Evolutionary conservation across 2,888 invertebrate species (phyloP).

Genomic region (Lepidonotus clava): DNA sequence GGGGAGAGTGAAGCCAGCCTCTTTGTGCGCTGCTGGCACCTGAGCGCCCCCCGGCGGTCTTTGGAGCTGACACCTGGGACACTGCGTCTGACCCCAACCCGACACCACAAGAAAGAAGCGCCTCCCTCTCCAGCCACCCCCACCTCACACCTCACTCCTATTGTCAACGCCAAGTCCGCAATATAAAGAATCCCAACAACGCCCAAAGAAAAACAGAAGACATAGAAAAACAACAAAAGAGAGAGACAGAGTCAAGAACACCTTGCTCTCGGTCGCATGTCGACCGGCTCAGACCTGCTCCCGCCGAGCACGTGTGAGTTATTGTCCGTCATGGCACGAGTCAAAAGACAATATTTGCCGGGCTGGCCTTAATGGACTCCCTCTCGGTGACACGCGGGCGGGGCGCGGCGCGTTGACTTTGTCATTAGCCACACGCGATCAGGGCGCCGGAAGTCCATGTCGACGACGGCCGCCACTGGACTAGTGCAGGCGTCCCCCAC

Average conservation of each 20-base stretch:
- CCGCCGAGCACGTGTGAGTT: background rate
- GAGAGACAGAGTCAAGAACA: background rate
- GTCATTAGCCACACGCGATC: background rate
- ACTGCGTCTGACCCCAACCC: background rate
- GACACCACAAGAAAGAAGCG: too few species aligned
- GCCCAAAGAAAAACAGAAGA: too few species aligned
- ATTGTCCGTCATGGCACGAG: background rate
- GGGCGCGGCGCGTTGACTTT: background rate
- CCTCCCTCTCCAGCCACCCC: background rate
- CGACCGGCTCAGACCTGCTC: background rate
- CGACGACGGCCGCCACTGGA: background rate
- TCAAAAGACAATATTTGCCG: constrained; percentile 9
- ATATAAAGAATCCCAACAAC: background rate
- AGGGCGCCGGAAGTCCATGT: background rate
- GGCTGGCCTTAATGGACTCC: too few species aligned
- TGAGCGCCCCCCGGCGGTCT: background rate
- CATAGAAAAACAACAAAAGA: too few species aligned
- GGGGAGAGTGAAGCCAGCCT: background rate
- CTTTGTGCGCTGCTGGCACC: background rate
- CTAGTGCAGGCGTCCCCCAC: background rate
- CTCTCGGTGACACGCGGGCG: too few species aligned
- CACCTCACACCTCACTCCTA: background rate
- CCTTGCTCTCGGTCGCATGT: background rate
- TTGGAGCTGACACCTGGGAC: background rate
- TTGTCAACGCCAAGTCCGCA: background rate